Conservation (phyloP, 2,113 vertebrate genomes). For the Neogale vison region DNA sequence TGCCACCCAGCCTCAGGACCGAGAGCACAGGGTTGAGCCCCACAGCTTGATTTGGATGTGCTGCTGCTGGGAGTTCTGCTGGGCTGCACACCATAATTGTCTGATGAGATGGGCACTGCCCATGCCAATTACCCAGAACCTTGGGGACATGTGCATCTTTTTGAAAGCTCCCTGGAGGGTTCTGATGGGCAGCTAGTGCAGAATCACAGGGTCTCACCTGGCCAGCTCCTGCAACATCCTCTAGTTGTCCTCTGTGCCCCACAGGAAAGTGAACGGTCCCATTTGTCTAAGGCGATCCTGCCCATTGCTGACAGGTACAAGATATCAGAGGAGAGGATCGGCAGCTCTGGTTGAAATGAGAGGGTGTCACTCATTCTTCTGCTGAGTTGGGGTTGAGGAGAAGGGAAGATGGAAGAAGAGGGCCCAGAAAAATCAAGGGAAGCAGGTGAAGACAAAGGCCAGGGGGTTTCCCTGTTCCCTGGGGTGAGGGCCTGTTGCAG, state of each 20-base stretch:
- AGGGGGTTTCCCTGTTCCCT: not conserved
- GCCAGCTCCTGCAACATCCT: not conserved
- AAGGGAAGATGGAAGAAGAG: not conserved
- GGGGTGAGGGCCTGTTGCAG: not conserved
- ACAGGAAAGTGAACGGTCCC: not conserved
- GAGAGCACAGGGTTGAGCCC: not conserved
- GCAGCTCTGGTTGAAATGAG: not conserved
- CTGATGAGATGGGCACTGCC: not conserved
- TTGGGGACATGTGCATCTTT: not conserved
- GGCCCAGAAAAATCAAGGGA: not conserved
- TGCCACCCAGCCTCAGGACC: too few relatives aligned
- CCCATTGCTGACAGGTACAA: not conserved
- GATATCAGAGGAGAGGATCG: not conserved
- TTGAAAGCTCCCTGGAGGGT: not conserved
- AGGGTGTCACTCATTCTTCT: not conserved
- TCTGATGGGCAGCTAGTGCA: not conserved
- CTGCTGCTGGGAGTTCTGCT: not conserved
- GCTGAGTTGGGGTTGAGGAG: not conserved
- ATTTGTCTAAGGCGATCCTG: not conserved
- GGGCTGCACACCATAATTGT: not conserved
- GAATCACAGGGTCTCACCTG: not conserved
- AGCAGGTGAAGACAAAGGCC: not conserved
- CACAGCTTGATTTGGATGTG: not conserved
- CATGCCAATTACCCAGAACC: not conserved
- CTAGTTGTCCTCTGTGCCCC: not conserved